A percentile compares a stretch with the other conserved stretches of the same genome.
These are phyloP conservation scores for Urocynchramus pylzowi DNA, from an alignment of 2,113 vertebrate genomes.

Conservation along the genomic window DNA sequence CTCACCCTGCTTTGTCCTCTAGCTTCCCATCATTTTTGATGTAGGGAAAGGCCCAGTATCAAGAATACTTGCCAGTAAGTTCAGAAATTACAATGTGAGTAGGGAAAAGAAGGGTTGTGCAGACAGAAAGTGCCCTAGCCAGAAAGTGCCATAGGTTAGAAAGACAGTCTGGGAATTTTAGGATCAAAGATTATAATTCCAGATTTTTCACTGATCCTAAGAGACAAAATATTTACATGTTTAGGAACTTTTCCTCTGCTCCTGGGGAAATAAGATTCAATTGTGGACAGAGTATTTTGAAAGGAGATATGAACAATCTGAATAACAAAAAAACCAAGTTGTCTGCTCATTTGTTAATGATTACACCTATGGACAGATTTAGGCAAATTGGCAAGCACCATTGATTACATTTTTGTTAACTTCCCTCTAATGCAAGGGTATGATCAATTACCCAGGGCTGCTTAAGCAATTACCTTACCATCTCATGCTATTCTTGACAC, in stretches of 20 bases:
- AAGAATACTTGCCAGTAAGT: not conserved
- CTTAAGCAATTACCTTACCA: not conserved
- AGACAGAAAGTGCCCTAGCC: not conserved
- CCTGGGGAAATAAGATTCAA: not conserved
- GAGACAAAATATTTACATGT: not conserved
- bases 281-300: not conserved
- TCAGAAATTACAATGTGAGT: not conserved
- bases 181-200: not conserved
- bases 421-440: not conserved
- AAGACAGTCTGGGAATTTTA: not conserved
- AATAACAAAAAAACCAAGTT: not conserved
- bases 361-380: not conserved
- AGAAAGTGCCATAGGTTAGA: not conserved
- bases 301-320: not conserved
- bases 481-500: not conserved
- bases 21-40: not conserved
- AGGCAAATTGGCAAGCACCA: not conserved
- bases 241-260: not conserved
- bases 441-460: not conserved
- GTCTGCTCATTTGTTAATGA: not conserved
- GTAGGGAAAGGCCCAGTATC: not conserved
- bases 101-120: not conserved
- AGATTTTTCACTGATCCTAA: not conserved
- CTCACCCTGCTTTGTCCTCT: not conserved
- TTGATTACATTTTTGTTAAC: not conserved